Conservation (phyloP, 1,140 invertebrate species). For the Chionoecetes opilio region DNA sequence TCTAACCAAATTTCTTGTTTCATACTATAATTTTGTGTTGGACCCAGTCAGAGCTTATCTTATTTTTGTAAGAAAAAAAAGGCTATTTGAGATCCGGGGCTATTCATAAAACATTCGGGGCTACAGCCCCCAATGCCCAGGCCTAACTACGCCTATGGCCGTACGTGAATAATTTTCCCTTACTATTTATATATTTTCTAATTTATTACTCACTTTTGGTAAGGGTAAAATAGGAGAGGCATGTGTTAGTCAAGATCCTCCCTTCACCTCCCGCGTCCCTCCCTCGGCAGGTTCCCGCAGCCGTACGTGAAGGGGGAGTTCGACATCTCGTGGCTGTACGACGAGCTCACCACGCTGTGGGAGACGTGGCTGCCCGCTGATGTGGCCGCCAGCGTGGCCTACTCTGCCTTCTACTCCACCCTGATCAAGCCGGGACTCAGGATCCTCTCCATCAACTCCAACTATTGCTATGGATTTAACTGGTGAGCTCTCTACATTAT, state of each 20-base stretch:
- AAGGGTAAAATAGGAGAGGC: no score
- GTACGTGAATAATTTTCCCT: no score
- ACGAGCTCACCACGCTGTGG: conserved; percentile 88
- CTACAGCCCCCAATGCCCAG: no score
- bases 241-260: no score
- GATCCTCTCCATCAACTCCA: conserved; percentile 90
- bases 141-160: no score
- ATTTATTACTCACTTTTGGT: no score
- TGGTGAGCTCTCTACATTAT: conserved; percentile 86
- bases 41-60: no score
- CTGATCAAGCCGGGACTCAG: conserved; percentile 87
- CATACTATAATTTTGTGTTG: no score
- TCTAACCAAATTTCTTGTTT: no score
- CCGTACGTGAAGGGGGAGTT: conserved; percentile 81
- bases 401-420: conserved; percentile 90
- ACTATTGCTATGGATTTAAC: conserved; percentile 89
- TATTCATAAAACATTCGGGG: no score
- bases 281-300: conserved; percentile 74
- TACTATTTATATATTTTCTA: not conserved
- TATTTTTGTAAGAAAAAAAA: no score
- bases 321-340: conserved; percentile 87
- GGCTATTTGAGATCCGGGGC: no score
- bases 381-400: conserved; percentile 86
- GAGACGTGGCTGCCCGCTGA: conserved; percentile 87
- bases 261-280: not conserved